Base-by-base conservation (phyloP, 2,113 vertebrate species). In the Lepus europaeus region DNA sequence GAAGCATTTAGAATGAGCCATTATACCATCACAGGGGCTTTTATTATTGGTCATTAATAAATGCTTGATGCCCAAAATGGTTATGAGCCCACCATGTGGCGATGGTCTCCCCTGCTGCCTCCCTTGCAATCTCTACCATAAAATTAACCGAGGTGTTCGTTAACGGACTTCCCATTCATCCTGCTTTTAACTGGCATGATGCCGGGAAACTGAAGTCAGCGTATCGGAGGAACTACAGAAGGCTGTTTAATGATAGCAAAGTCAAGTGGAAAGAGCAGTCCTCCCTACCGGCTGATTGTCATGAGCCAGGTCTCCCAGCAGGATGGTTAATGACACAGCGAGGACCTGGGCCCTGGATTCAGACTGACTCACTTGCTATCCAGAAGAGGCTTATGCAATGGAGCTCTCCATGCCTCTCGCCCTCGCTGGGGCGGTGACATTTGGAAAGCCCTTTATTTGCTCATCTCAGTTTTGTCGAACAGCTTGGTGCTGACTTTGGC, bases 1-100 rank as follows among this genome's bases (percentile, higher is more conserved):
- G 95, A 88, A 97, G 92, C 96, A 87, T 95, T 98, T 95, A 90
- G 91, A 95, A 87, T 78, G 90, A 96, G 97, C 93, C 92, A 96
- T 97, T 87, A 92, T 23, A 70, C 90, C 81, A 89, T 89, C 95
- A 74, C 3, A 2, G 93, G 86, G 66, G 76, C 92, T 96, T 96
- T 96, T 96, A 96, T 92, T 95, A 81, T 78, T 87, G 89, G 86
- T 79, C 89, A 80, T 96, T 97, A 94, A 95, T 97, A 97, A 96
- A 97, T 90, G 77, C 92, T 96, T 95, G 90, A 93, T 80, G 76
- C 89, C 92, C 9, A 6, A 89, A 94, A 93, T 63, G 61, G 76
- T 95, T 95, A 87, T 80, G 64, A 96, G 93, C 33, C 81, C 80
- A 56, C 70, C 61, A 5, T n/a, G 27, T 78, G 64, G 80, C 86